A percentile compares a stretch with the other conserved stretches of the same genome.
Evolutionary conservation across 1,140 invertebrate genomes (phyloP).

Genomic region (Aphaenogaster floridana): DNA sequence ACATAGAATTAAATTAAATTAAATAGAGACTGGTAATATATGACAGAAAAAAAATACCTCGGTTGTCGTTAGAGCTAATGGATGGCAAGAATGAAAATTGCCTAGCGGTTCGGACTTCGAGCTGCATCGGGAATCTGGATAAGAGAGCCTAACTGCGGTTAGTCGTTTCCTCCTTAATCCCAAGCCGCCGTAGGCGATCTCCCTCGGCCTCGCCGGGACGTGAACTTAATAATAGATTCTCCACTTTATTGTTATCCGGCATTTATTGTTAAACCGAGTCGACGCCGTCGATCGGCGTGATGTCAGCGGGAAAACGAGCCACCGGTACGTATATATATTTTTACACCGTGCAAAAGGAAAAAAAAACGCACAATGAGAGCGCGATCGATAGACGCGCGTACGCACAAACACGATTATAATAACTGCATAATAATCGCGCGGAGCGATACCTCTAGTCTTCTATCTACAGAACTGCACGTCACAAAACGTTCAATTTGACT

Average conservation of each 20-base stretch:
- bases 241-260: neutral
- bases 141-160: conserved; percentile 15
- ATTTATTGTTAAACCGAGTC: conserved; percentile 11
- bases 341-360: conserved; percentile 26
- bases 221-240: conserved; percentile 14
- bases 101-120: conserved; percentile 5
- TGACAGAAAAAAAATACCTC: neutral
- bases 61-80: neutral
- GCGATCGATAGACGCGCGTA: conserved; percentile 45
- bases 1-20: too few species aligned
- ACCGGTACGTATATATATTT: conserved; percentile 31
- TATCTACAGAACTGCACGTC: too few species aligned
- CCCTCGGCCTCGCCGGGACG: neutral
- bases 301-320: conserved; percentile 1
- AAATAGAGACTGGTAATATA: neutral
- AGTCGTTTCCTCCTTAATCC: neutral
- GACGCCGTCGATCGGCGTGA: neutral
- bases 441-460: neutral
- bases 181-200: neutral
- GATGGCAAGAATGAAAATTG: conserved; percentile 37
- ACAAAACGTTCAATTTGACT: too few species aligned
- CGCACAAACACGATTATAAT: conserved; percentile 29
- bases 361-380: conserved; percentile 32
- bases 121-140: conserved; percentile 7
- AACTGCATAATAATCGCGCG: neutral